Evolutionary conservation across 23 tunicate genomes (phyloP).

Genomic region (Halocynthia roretzi): DNA sequence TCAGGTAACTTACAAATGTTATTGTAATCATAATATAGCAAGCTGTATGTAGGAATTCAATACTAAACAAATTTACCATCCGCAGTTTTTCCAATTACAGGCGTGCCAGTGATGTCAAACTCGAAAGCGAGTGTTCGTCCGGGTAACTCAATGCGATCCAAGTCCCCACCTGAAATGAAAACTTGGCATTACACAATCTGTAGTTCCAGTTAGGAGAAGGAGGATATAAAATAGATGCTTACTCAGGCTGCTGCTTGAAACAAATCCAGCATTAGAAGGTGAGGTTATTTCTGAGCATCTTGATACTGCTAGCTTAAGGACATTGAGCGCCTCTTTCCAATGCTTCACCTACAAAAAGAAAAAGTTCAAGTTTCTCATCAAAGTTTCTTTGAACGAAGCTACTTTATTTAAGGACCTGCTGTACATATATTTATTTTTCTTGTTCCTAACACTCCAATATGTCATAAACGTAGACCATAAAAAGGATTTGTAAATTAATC

Average conservation of each 20-base stretch:
- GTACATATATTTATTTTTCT: too few species aligned
- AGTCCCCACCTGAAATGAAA: slow-evolving; percentile 24
- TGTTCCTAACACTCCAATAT: too few species aligned
- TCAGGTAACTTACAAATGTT: too few species aligned
- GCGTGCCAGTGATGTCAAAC: slow-evolving; percentile 18
- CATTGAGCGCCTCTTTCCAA: slow-evolving; percentile 73
- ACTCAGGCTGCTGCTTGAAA: neutral
- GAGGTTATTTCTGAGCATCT: slow-evolving; percentile 60
- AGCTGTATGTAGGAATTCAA: neutral
- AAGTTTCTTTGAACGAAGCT: too few species aligned
- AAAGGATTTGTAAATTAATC: too few species aligned
- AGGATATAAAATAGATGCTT: neutral
- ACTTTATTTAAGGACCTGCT: too few species aligned
- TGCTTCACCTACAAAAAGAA: slow-evolving; percentile 26
- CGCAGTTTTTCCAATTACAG: neutral
- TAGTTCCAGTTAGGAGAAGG: neutral
- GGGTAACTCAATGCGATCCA: slow-evolving; percentile 48
- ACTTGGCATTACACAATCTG: neutral
- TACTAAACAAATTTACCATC: neutral
- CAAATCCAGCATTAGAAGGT: slow-evolving; percentile 20
- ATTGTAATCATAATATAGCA: neutral
- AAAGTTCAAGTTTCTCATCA: neutral
- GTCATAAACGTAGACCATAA: too few species aligned
- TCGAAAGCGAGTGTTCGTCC: slow-evolving; percentile 66
- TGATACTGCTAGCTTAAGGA: slow-evolving; percentile 67